Conservation (phyloP, 2,888 invertebrate species). For the Phyto melanocephala region DNA sequence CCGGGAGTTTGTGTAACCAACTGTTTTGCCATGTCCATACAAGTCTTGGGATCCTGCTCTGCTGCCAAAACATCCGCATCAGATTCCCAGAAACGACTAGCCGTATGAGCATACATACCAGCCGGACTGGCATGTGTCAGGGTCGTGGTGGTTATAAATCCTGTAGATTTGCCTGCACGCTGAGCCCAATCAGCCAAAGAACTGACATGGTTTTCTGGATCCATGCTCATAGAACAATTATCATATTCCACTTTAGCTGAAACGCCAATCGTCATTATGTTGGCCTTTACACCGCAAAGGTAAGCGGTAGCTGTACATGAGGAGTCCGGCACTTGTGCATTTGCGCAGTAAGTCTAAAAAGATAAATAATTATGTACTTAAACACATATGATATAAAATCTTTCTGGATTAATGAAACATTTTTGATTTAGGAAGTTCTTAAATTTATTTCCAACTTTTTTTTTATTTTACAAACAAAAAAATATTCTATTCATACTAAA, state of each 20-base stretch:
- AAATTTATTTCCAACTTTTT: too few species aligned
- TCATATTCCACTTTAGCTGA: constrained; percentile 83
- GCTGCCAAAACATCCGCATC: constrained; percentile 80
- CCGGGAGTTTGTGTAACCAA: constrained; percentile 85
- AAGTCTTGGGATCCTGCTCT: constrained; percentile 70
- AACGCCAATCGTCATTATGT: constrained; percentile 84
- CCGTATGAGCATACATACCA: constrained; percentile 82
- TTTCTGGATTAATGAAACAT: too few species aligned
- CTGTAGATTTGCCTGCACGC: constrained; percentile 81
- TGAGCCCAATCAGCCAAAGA: constrained; percentile 86
- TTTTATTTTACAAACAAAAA: too few species aligned
- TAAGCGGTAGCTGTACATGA: constrained; percentile 81
- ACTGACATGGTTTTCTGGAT: constrained; percentile 81
- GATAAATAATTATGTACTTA: not conserved
- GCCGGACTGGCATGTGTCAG: constrained; percentile 90
- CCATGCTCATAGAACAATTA: constrained; percentile 82
- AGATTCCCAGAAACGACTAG: constrained; percentile 86
- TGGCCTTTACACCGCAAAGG: constrained; percentile 84
- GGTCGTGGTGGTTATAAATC: constrained; percentile 87
- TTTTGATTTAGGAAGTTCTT: too few species aligned
- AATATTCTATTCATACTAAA: too few species aligned
- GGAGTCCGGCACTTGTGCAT: constrained; percentile 86
- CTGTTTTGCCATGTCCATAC: constrained; percentile 87
- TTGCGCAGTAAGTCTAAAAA: constrained; percentile 81
- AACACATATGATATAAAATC: too few species aligned